phyloP scores from a whole-genome alignment of 1,140 invertebrate species.

The Heliothis virescens region DNA sequence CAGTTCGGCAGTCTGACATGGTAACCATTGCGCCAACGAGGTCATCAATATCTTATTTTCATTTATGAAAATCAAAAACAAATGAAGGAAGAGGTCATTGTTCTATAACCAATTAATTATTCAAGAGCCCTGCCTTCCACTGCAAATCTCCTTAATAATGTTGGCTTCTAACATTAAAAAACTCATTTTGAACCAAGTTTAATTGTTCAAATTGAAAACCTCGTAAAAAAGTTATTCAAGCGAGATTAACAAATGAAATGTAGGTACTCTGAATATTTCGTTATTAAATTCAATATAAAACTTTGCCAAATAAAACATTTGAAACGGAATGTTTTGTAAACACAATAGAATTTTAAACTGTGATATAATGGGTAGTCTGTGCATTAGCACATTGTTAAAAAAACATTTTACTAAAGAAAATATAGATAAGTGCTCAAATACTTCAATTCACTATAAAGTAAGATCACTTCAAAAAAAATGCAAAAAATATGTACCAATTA shows the following conservation, averaged over 20 bases:
- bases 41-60: too few relatives aligned
- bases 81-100: too few relatives aligned
- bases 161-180: neutral
- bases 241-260: neutral
- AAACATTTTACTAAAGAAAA: too few relatives aligned
- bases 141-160: neutral
- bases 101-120: too few relatives aligned
- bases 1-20: too few relatives aligned
- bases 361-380: neutral
- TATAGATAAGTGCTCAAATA: too few relatives aligned
- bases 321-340: neutral
- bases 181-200: neutral
- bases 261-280: neutral
- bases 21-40: too few relatives aligned
- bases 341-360: neutral
- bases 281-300: conserved; percentile 25
- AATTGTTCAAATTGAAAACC: neutral
- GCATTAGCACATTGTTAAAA: neutral
- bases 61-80: too few relatives aligned
- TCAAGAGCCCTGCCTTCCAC: too few relatives aligned
- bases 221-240: neutral
- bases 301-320: conserved; percentile 16
- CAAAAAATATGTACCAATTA: too few relatives aligned
- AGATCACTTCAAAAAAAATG: too few relatives aligned
- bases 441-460: too few relatives aligned